A percentile compares a stretch with the other conserved stretches of the same genome.
These are phyloP conservation scores for Cynocephalus volans DNA, from an alignment of 2,113 vertebrate species.

Conservation along the genomic window DNA sequence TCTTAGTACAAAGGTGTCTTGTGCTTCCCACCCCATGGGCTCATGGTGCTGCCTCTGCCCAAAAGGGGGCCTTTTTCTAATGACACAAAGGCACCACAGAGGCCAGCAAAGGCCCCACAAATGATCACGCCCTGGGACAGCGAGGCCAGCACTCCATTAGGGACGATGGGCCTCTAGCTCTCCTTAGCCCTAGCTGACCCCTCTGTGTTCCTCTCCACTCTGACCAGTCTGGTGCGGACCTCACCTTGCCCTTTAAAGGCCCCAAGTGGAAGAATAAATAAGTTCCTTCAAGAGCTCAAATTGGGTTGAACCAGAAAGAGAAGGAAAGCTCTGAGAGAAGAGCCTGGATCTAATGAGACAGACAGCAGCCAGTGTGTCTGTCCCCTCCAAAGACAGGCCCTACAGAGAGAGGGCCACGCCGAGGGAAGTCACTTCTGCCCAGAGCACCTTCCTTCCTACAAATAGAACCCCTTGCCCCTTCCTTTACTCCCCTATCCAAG, in stretches of 20 bases:
- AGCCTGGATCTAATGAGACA: not conserved
- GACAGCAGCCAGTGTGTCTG: too few relatives aligned
- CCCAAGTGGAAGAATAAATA: not conserved
- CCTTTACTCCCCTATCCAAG: not conserved
- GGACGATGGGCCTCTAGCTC: not conserved
- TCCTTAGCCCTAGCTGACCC: accelerated
- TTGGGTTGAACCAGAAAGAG: not conserved
- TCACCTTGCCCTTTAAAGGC: not conserved
- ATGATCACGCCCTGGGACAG: not conserved
- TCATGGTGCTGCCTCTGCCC: not conserved
- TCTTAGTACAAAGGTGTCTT: not conserved
- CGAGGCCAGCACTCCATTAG: not conserved
- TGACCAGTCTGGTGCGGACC: not conserved
- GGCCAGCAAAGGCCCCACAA: not conserved
- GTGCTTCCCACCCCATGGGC: not conserved
- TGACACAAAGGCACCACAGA: not conserved
- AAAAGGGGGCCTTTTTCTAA: not conserved
- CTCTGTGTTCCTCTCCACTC: not conserved
- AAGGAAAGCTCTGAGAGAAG: not conserved
- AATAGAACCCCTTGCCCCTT: not conserved
- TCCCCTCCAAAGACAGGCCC: not conserved
- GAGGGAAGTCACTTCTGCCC: not conserved
- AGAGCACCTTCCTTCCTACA: not conserved
- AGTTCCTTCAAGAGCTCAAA: slow-evolving; percentile 5
- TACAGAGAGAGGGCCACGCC: not conserved